Conservation (phyloP, 2,797 vertebrate genomes). For the Hydrolagus colliei region DNA sequence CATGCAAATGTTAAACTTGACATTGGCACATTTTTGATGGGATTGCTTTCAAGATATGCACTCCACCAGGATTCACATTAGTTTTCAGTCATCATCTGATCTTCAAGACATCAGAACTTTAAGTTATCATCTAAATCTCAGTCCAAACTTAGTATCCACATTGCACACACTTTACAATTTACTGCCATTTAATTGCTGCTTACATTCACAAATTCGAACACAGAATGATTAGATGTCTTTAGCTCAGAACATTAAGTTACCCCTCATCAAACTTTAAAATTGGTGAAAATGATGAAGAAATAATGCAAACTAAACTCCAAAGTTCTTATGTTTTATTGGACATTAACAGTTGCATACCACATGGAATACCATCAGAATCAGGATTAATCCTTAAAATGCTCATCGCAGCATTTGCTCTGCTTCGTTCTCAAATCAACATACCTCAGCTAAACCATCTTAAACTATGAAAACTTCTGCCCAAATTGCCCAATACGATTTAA, state of each 20-base stretch:
- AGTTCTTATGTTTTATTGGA: neutral
- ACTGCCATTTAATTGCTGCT: neutral
- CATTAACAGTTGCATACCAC: neutral
- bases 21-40: neutral
- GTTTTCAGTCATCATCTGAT: neutral
- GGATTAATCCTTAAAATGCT: neutral
- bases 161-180: neutral
- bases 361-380: neutral
- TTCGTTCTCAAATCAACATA: neutral
- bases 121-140: neutral
- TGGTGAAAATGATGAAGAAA: neutral
- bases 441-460: neutral
- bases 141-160: neutral
- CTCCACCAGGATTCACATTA: neutral
- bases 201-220: no score
- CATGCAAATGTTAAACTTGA: neutral
- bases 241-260: no score
- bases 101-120: neutral
- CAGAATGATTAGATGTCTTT: no score
- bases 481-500: neutral
- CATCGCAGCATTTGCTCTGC: neutral
- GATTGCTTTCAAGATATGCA: neutral
- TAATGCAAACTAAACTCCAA: neutral
- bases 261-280: neutral
- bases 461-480: no score